Evolutionary conservation across 2,113 vertebrate genomes (phyloP).

Genomic region (Odontophorus gujanensis): DNA sequence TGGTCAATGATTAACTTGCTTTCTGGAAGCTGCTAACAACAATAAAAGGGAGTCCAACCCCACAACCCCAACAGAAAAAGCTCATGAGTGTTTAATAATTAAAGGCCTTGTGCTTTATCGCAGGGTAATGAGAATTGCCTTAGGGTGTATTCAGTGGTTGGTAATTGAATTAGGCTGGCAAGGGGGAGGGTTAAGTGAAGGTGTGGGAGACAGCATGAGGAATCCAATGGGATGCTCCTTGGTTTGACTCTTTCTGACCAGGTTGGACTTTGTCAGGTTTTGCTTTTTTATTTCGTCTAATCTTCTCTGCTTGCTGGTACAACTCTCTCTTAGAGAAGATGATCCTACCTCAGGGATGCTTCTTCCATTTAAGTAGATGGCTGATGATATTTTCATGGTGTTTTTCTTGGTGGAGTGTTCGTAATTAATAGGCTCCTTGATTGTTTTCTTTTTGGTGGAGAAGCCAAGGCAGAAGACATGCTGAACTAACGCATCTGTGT

Average conservation of each 20-base stretch:
- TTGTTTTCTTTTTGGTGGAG: background rate
- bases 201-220: background rate
- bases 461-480: background rate
- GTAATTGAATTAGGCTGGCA: slow-evolving; percentile 61
- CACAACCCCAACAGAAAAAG: slow-evolving; percentile 27
- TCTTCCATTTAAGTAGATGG: background rate
- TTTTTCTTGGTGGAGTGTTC: background rate
- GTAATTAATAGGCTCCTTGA: background rate
- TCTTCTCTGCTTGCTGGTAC: background rate
- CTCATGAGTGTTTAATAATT: slow-evolving; percentile 70
- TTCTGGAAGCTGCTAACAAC: slow-evolving; percentile 49
- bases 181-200: background rate
- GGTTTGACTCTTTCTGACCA: background rate
- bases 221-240: background rate
- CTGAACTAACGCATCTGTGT: accelerated
- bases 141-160: background rate
- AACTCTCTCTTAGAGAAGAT: background rate
- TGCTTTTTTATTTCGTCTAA: background rate
- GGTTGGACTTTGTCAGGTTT: background rate
- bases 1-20: slow-evolving; percentile 72
- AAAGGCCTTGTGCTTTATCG: slow-evolving; percentile 63
- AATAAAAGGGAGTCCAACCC: slow-evolving; percentile 42
- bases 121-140: slow-evolving; percentile 25
- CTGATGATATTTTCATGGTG: background rate
- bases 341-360: background rate